Conservation (phyloP, 1,140 invertebrate species). For the Microvelia longipes region DNA sequence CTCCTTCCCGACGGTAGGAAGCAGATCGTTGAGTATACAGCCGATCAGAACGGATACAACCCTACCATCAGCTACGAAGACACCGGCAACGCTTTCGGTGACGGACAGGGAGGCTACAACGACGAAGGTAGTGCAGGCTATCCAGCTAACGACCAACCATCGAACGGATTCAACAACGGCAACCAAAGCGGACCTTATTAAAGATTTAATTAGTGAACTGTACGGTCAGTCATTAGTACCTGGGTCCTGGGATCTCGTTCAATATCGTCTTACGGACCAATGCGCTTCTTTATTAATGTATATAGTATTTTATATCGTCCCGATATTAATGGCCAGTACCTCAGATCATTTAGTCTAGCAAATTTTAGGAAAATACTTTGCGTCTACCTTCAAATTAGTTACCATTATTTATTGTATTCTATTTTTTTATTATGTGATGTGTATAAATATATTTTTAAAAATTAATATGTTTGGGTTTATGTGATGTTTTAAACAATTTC, state of each 20-base stretch:
- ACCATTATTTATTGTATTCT: background rate
- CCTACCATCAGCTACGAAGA: constrained; percentile 53
- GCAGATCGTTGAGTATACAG: constrained; percentile 68
- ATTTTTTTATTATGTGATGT: background rate
- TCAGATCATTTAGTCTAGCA: background rate
- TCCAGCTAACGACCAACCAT: background rate
- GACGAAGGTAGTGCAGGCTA: background rate
- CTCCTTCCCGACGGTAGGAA: constrained; percentile 68
- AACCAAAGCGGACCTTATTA: background rate
- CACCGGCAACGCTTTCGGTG: constrained; percentile 1
- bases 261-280: no score
- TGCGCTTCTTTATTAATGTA: no score
- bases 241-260: no score
- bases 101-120: constrained; percentile 2
- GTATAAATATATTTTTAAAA: background rate
- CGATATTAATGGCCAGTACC: no score
- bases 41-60: constrained; percentile 61
- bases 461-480: no score
- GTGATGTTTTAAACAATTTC: no score
- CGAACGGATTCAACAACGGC: background rate
- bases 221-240: background rate
- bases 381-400: background rate
- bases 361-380: background rate
- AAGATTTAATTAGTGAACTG: background rate
- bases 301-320: no score